Evolutionary conservation across 2,797 vertebrate species (phyloP).

Genomic region (Sphaeramia orbicularis): DNA sequence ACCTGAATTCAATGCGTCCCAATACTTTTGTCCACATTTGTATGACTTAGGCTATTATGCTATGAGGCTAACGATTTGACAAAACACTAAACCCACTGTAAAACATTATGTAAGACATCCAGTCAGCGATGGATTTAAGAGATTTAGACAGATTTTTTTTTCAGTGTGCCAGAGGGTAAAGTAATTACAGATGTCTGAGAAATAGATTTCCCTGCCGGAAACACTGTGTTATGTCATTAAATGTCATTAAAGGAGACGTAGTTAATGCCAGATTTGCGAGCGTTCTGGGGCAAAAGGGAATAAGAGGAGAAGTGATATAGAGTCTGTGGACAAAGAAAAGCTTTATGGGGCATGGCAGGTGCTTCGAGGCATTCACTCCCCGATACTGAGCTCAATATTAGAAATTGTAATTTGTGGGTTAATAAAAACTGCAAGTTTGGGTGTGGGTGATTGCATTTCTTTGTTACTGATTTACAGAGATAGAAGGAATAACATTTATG

Average conservation of each 20-base stretch:
- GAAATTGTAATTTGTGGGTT: conserved; percentile 59
- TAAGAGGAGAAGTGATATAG: conserved; percentile 24
- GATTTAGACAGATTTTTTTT: no score
- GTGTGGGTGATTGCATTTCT: conserved; percentile 32
- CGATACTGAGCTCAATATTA: conserved; percentile 37
- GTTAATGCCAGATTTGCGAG: conserved; percentile 45
- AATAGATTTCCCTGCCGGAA: conserved; percentile 47
- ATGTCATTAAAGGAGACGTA: conserved; percentile 32
- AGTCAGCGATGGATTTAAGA: no score
- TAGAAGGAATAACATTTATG: conserved; percentile 2
- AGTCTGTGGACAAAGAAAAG: conserved; percentile 28
- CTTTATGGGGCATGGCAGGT: conserved; percentile 49
- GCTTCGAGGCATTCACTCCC: conserved; percentile 37
- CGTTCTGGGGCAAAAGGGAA: conserved; percentile 39
- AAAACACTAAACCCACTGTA: not conserved
- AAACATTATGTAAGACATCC: not conserved
- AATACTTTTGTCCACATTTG: no score
- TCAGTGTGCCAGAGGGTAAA: conserved; percentile 18
- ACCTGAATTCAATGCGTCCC: no score
- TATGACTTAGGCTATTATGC: no score
- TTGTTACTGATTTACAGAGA: conserved; percentile 44
- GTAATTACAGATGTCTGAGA: conserved; percentile 49
- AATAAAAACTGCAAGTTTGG: conserved; percentile 36
- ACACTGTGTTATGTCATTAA: conserved; percentile 40
- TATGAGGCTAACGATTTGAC: no score